phyloP scores from a whole-genome alignment of 2,888 invertebrate genomes.

The Tolmerus cingulatus region DNA sequence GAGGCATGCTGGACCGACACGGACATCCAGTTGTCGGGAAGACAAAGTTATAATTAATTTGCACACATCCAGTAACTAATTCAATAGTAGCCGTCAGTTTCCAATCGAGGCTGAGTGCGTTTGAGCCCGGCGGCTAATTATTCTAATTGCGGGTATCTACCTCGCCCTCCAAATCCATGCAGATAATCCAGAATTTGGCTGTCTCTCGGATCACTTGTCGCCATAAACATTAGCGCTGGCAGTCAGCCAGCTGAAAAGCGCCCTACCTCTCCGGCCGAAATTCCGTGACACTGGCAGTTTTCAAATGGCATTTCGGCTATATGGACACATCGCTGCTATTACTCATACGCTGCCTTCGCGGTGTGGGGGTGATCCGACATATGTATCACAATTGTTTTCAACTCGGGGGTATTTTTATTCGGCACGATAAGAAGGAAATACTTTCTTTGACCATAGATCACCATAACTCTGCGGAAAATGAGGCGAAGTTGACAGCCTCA shows the following conservation, averaged over 20 bases:
- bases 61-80: slow-evolving; percentile 32
- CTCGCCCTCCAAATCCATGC: slow-evolving; percentile 1
- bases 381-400: neutral
- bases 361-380: neutral
- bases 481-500: neutral
- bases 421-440: neutral
- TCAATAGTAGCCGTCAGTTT: slow-evolving; percentile 30
- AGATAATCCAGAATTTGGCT: slow-evolving; percentile 10
- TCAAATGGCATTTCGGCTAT: slow-evolving; percentile 16
- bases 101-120: slow-evolving; percentile 18
- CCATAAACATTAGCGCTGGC: slow-evolving; percentile 45
- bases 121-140: slow-evolving; percentile 22
- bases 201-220: slow-evolving; percentile 34
- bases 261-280: slow-evolving; percentile 7
- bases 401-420: neutral
- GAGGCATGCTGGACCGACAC: neutral
- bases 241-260: slow-evolving; percentile 16
- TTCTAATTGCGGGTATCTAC: slow-evolving; percentile 20
- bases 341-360: neutral
- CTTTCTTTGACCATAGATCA: neutral
- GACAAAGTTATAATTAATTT: slow-evolving; percentile 35
- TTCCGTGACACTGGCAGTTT: slow-evolving; percentile 36
- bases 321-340: neutral
- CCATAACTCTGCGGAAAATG: neutral
- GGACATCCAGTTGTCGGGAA: slow-evolving; percentile 9